These are phyloP conservation scores for Tachystola acroxantha DNA, from an alignment of 2,888 invertebrate species.

Conservation along the genomic window DNA sequence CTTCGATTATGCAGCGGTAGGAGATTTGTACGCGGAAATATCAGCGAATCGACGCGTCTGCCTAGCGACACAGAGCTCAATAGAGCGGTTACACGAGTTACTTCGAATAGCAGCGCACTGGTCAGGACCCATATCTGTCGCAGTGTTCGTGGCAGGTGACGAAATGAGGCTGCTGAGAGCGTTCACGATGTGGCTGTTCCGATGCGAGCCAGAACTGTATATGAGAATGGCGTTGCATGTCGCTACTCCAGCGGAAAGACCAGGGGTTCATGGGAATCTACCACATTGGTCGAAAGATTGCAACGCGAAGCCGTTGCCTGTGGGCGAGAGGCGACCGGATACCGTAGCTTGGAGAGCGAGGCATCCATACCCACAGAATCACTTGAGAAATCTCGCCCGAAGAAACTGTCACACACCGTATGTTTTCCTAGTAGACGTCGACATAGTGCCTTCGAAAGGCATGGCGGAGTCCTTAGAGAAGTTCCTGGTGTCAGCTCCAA, in stretches of 20 bases:
- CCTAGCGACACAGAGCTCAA: slow-evolving; percentile 85
- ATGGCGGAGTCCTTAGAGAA: slow-evolving; percentile 84
- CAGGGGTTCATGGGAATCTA: slow-evolving; percentile 80
- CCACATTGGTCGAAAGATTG: slow-evolving; percentile 80
- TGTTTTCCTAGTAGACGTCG: slow-evolving; percentile 92
- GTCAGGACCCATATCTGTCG: slow-evolving; percentile 91
- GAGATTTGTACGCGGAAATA: slow-evolving; percentile 80
- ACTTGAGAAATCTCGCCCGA: slow-evolving; percentile 90
- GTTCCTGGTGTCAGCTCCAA: slow-evolving; percentile 80
- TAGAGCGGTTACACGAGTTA: slow-evolving; percentile 88
- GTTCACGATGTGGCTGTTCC: slow-evolving; percentile 86
- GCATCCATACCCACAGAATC: slow-evolving; percentile 93
- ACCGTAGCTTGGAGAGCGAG: slow-evolving; percentile 85
- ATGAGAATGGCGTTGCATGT: slow-evolving; percentile 87
- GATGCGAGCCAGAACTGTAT: slow-evolving; percentile 85
- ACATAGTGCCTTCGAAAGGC: slow-evolving; percentile 88
- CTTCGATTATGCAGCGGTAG: slow-evolving; percentile 85
- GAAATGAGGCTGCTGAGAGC: slow-evolving; percentile 85
- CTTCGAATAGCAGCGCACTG: slow-evolving; percentile 89
- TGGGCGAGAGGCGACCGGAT: slow-evolving; percentile 79
- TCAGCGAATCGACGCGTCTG: slow-evolving; percentile 81
- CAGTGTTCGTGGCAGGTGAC: slow-evolving; percentile 88
- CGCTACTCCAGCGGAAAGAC: slow-evolving; percentile 81
- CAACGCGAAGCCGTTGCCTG: slow-evolving; percentile 81
- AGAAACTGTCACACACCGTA: slow-evolving; percentile 89